A percentile compares a stretch with the other conserved stretches of the same genome.
Conservation (phyloP, 2,888 invertebrate genomes). For the Dendrolimus houi region DNA sequence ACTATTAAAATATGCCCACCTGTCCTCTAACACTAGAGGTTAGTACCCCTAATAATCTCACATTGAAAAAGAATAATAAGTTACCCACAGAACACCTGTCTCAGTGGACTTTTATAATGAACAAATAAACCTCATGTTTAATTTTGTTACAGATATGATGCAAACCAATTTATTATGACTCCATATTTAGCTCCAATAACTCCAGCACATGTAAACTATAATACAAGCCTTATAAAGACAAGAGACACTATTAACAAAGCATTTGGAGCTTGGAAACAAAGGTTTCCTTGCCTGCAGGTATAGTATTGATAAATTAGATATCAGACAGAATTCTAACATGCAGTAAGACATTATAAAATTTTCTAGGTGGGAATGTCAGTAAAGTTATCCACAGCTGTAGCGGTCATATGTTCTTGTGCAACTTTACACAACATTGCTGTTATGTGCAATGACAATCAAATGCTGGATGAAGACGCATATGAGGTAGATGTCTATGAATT, state of each 20-base stretch:
- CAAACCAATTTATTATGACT: neutral
- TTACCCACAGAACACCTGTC: no score
- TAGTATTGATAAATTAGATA: neutral
- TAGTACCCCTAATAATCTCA: no score
- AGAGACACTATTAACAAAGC: constrained; percentile 13
- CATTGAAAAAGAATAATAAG: no score
- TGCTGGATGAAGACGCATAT: neutral
- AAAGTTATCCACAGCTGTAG: neutral
- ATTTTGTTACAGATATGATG: neutral
- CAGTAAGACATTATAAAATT: neutral
- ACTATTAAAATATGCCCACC: no score
- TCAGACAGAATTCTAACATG: no score
- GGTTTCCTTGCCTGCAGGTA: constrained; percentile 1
- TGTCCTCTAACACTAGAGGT: no score
- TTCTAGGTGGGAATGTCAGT: neutral
- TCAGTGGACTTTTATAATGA: no score
- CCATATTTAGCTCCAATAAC: neutral
- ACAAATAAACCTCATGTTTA: no score
- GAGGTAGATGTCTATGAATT: neutral
- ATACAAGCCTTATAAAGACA: constrained; percentile 14
- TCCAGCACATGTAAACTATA: constrained; percentile 6
- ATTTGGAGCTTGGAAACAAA: constrained; percentile 15
- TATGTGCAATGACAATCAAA: neutral
- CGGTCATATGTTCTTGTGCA: neutral
- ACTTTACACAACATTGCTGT: neutral